Percentiles rank a stretch among this genome's conserved stretches.
Conservation (phyloP, 2,888 invertebrate genomes). For the Agrotis ipsilon region DNA sequence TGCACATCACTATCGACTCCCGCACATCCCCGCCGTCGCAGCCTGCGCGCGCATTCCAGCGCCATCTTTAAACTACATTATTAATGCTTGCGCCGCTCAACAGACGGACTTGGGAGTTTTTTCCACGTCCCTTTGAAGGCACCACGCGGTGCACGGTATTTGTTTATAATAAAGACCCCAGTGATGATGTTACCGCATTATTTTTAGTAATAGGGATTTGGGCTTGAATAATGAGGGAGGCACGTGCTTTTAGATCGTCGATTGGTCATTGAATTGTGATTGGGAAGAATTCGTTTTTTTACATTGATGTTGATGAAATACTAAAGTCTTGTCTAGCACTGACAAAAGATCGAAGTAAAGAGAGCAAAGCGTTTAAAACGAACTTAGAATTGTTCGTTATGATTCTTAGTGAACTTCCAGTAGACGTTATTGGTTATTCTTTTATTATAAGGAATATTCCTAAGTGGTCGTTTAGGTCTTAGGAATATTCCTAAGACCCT, state of each 20-base stretch:
- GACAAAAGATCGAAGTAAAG: neutral
- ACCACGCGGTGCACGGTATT: constrained; percentile 79
- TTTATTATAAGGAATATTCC: no score
- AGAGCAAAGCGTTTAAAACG: no score
- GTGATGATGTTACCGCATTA: constrained; percentile 74
- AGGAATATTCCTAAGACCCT: no score
- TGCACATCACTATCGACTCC: constrained; percentile 63
- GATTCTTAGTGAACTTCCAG: no score
- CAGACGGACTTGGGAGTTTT: constrained; percentile 79
- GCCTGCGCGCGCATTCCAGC: constrained; percentile 83
- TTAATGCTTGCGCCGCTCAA: constrained; percentile 86
- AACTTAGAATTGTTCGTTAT: no score
- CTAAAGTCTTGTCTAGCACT: neutral
- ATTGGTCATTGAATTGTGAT: constrained; percentile 36
- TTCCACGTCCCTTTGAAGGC: constrained; percentile 72
- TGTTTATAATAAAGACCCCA: constrained; percentile 85
- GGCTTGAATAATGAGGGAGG: constrained; percentile 49
- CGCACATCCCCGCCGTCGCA: constrained; percentile 70
- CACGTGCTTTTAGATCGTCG: constrained; percentile 54
- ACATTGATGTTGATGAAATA: neutral
- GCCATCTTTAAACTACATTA: constrained; percentile 90
- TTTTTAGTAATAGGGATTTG: constrained; percentile 59
- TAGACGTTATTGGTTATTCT: no score
- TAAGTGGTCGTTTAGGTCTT: no score
- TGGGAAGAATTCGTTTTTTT: constrained; percentile 4